Evolutionary conservation across 2,888 invertebrate genomes (phyloP), one percentile per base, ranked within the genome.

Genomic region (Cenopis cana): DNA sequence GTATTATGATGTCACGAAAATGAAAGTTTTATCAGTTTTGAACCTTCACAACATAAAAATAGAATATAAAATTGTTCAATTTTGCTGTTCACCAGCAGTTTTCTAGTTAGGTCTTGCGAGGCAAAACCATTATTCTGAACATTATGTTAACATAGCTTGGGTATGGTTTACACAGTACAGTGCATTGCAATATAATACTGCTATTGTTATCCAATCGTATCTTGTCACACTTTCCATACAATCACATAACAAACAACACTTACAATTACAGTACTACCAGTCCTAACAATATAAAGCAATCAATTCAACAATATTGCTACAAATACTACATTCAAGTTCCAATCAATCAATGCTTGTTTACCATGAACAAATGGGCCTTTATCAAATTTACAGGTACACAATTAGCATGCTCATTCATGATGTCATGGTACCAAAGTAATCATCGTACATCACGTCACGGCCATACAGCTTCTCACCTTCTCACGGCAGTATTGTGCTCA

Each of bases 341-440:
- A 60, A 36, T 10, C 4, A 41, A 14, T 20, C 50, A 50, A 61
- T 36, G 33, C 33, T n/a, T 18, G 20, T 50, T 49, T 11, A 54
- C 41, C 54, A 24, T 38, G 20, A 33, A 61, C 36, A 46, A 52
- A 49, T 54, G 46, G 38, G 24, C 54, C 18, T 54, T 52, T 52
- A 69, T 50, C 62, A 68, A 59, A 72, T 67, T 66, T 62, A 60
- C 41, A 62, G 46, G 29, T 55, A 66, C 73, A 72, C 80, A 88
- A 88, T 87, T 88, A 88, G 77, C 86, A 83, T 65, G 75, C 73
- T 68, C 72, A 75, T 71, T 69, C 73, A 76, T 75, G 90, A 91
- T 85, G 87, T 90, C 90, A 89, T 71, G 59, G 41, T 80, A 81
- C 75, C 77, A 79, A 79, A 75, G 77, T 78, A 72, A 69, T 76